Evolutionary conservation across 2,888 invertebrate genomes (phyloP), one percentile per base, ranked within the genome.

Genomic region (Pollenia labialis): DNA sequence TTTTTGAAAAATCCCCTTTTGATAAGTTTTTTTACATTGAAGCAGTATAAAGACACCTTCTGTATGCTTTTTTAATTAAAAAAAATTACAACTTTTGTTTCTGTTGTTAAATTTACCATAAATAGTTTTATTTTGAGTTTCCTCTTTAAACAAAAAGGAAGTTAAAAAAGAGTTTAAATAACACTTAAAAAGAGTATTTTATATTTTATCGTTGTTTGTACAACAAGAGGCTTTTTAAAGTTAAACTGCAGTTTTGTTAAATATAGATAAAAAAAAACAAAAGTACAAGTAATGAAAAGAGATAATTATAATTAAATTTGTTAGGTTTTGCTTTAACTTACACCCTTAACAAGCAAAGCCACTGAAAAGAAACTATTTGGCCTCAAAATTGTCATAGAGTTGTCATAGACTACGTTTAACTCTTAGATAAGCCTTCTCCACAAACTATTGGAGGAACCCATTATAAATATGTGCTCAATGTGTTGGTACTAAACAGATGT

Each of bases 21-120:
- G n/a, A 32, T 32, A 4, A 46, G 32, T 48, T 40, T 40, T 11
- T 12, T 58, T 3, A 58, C 10, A 23, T 48, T 8, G 6, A 11
- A 42, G 1, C 66, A 50, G 11, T 11, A 72, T 16, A 14, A 52
- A 68, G 60, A 32, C 84, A 85, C 40, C 60, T 54, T 62, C 48
- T 85, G 80, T 56, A 54, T 69, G 48, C 16, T 54, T 10, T 74
- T 80, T 75, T 79, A 66, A 72, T 75, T 75, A 80, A 69, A 64
- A 56, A 71, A 81, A 46, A 56, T 10, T 2, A 32, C 44, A n/a
- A 46, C 14, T 32, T 44, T 66, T 77, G n/a, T 77, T 58, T 48
- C 23, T 74, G 16, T 32, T 80, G 75, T 80, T 80, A 52, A 75
- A 85, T 75, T 80, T 80, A 56, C 60, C 74, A 85, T 68, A 74